Percentiles rank a stretch among this genome's conserved stretches.
These are phyloP conservation scores for Amiota mariae DNA, from an alignment of 2,888 invertebrate genomes.

Conservation along the genomic window DNA sequence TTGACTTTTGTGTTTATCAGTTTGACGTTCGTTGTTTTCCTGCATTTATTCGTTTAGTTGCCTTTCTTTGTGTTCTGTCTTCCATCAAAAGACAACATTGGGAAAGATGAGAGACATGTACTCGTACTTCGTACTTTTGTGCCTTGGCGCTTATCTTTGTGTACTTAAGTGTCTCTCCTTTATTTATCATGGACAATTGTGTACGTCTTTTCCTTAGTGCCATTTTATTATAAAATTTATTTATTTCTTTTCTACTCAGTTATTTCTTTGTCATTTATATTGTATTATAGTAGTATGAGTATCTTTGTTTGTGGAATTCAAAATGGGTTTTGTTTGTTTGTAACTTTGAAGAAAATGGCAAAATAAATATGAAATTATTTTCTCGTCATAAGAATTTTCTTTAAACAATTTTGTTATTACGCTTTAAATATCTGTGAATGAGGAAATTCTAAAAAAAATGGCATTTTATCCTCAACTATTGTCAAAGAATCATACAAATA, in stretches of 20 bases:
- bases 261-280: background rate
- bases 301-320: constrained; percentile 9
- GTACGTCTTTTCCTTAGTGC: background rate
- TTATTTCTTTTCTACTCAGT: background rate
- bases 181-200: too few relatives aligned
- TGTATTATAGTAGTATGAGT: too few relatives aligned
- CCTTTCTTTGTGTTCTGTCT: background rate
- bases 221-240: background rate
- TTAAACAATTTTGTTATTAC: background rate
- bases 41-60: background rate
- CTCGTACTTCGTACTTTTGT: too few relatives aligned
- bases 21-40: background rate
- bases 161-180: too few relatives aligned
- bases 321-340: constrained; percentile 6
- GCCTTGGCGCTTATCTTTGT: too few relatives aligned
- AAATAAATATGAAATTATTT: constrained; percentile 27
- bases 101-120: too few relatives aligned
- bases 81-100: too few relatives aligned
- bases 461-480: background rate
- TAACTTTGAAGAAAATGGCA: constrained; percentile 2
- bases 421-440: background rate
- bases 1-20: background rate
- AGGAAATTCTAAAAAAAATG: background rate
- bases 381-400: background rate
- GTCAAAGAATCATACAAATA: too few relatives aligned